Conservation (phyloP, 2,888 invertebrate species). For the Luperina testacea region DNA sequence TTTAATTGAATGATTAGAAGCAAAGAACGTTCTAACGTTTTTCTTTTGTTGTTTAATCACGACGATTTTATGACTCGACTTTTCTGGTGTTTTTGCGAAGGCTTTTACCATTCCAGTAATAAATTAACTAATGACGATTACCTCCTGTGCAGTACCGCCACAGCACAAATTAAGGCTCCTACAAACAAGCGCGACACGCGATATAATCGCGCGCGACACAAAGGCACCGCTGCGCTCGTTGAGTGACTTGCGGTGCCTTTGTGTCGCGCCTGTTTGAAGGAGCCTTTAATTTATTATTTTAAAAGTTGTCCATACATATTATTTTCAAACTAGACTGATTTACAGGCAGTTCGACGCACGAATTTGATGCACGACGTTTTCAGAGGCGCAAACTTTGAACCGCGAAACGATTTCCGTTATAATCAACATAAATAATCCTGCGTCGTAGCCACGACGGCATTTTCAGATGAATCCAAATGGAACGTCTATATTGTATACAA, state of each 20-base stretch:
- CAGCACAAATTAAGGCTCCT: background rate
- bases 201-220: too few relatives aligned
- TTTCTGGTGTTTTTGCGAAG: slow-evolving; percentile 7
- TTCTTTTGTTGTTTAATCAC: slow-evolving; percentile 16
- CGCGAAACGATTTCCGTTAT: slow-evolving; percentile 10
- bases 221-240: too few relatives aligned
- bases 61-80: background rate
- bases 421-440: slow-evolving; percentile 34
- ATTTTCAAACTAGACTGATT: background rate
- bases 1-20: slow-evolving; percentile 56
- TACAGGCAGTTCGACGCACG: background rate
- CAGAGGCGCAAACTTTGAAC: background rate
- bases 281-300: too few relatives aligned
- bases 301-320: too few relatives aligned
- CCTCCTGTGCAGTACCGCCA: background rate
- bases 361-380: slow-evolving; percentile 7
- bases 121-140: background rate
- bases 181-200: too few relatives aligned
- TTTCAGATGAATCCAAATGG: slow-evolving; percentile 22
- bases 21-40: slow-evolving; percentile 16
- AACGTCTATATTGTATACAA: slow-evolving; percentile 19
- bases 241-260: too few relatives aligned
- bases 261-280: too few relatives aligned
- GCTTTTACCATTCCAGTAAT: background rate
- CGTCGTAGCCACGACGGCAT: slow-evolving; percentile 23